These are phyloP conservation scores for Trichogramma evanescens DNA, from an alignment of 2,888 invertebrate genomes.

Conservation along the genomic window DNA sequence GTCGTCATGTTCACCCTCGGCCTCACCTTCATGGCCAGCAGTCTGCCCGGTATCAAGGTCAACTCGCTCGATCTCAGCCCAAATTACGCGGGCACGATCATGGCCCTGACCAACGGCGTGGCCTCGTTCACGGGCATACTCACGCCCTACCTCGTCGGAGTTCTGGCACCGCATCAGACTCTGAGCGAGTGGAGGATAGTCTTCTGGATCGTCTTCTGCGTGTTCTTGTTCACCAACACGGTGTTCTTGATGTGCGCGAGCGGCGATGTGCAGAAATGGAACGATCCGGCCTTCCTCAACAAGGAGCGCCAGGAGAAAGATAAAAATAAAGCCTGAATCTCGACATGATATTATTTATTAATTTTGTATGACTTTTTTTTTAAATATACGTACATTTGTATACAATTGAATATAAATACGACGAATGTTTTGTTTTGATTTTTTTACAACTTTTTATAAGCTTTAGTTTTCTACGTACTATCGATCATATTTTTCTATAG, in stretches of 20 bases:
- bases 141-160: constrained; percentile 62
- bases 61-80: constrained; percentile 50
- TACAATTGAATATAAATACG: not conserved
- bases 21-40: constrained; percentile 49
- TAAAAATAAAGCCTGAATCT: not conserved
- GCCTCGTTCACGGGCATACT: constrained; percentile 68
- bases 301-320: constrained; percentile 10
- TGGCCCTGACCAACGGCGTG: constrained; percentile 55
- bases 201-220: constrained; percentile 70
- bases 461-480: too few relatives aligned
- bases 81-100: constrained; percentile 50
- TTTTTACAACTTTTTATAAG: too few relatives aligned
- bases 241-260: constrained; percentile 65
- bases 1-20: constrained; percentile 48
- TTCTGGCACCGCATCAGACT: constrained; percentile 49
- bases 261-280: constrained; percentile 72
- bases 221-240: constrained; percentile 62
- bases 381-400: not conserved
- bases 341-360: not conserved
- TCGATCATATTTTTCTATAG: too few relatives aligned
- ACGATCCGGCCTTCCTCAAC: constrained; percentile 50
- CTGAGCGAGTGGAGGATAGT: constrained; percentile 66
- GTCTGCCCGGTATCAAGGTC: constrained; percentile 49
- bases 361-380: not conserved
- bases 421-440: not conserved